phyloP scores from a whole-genome alignment of 2,888 invertebrate species.

The Dasysyrphus tricinctus region DNA sequence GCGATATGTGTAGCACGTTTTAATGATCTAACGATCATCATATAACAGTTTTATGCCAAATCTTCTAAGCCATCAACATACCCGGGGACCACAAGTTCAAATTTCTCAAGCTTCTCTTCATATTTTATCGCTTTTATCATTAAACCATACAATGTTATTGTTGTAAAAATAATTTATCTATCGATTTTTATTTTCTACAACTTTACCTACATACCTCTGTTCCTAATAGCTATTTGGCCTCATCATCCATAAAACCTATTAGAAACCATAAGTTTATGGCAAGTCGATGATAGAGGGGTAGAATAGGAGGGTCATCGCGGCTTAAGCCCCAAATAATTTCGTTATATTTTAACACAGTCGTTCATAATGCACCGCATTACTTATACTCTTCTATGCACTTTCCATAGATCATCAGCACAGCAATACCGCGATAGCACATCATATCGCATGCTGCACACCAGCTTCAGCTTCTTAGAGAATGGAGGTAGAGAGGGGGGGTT shows the following conservation, averaged over 20 bases:
- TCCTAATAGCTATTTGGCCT: conserved; percentile 41
- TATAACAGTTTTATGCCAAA: background rate
- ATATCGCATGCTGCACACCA: conserved; percentile 42
- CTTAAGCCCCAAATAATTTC: conserved; percentile 69
- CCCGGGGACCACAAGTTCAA: conserved; percentile 19
- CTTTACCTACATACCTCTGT: background rate
- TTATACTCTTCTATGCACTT: conserved; percentile 33
- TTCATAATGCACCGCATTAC: conserved; percentile 58
- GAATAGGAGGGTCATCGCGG: conserved; percentile 44
- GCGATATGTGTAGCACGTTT: background rate
- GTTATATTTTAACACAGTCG: conserved; percentile 60
- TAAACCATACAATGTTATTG: conserved; percentile 40
- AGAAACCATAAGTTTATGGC: conserved; percentile 56
- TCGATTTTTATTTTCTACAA: conserved; percentile 19
- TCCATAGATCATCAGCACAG: conserved; percentile 4
- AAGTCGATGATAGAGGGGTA: conserved; percentile 39
- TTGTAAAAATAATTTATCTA: conserved; percentile 30
- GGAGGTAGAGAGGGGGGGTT: background rate
- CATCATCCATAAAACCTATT: conserved; percentile 58
- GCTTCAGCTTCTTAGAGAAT: background rate
- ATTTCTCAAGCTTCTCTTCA: conserved; percentile 25
- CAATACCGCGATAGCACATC: conserved; percentile 35
- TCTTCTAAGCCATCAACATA: background rate
- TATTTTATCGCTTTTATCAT: conserved; percentile 50
- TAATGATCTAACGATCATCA: background rate